Evolutionary conservation across 2,888 invertebrate species (phyloP).

Genomic region (Gastrophysa polygoni): DNA sequence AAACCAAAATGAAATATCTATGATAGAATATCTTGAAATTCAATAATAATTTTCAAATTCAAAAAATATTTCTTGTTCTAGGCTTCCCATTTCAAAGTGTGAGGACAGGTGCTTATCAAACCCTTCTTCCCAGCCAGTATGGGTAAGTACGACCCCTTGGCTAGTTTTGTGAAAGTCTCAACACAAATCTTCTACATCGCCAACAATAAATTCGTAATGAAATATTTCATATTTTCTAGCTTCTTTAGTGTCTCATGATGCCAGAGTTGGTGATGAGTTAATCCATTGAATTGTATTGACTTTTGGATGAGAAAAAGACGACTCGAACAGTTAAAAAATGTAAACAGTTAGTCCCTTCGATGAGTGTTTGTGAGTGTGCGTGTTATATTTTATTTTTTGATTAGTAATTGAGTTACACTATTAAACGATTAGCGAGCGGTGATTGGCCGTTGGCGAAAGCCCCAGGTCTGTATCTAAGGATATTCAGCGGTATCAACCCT

Average conservation of each 20-base stretch:
- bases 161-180: conserved; percentile 21
- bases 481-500: not conserved
- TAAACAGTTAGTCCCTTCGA: conserved; percentile 59
- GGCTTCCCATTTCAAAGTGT: conserved; percentile 79
- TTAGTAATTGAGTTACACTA: conserved; percentile 57
- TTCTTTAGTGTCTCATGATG: conserved; percentile 53
- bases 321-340: conserved; percentile 53
- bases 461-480: conserved; percentile 39
- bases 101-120: conserved; percentile 74
- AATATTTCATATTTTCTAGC: conserved; percentile 58
- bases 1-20: too few species aligned
- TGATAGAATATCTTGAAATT: too few species aligned
- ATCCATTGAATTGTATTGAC: conserved; percentile 57
- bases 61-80: conserved; percentile 51
- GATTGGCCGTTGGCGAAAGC: conserved; percentile 45
- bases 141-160: conserved; percentile 70
- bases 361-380: conserved; percentile 60
- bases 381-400: conserved; percentile 52
- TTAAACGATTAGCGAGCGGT: conserved; percentile 46
- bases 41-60: too few species aligned
- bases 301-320: conserved; percentile 55
- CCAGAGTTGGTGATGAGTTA: conserved; percentile 55
- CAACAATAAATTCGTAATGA: conserved; percentile 51
- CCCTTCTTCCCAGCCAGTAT: conserved; percentile 80
- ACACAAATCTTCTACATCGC: conserved; percentile 35